Conservation (phyloP, 2,113 vertebrate genomes). For the Rhinogobius similis region DNA sequence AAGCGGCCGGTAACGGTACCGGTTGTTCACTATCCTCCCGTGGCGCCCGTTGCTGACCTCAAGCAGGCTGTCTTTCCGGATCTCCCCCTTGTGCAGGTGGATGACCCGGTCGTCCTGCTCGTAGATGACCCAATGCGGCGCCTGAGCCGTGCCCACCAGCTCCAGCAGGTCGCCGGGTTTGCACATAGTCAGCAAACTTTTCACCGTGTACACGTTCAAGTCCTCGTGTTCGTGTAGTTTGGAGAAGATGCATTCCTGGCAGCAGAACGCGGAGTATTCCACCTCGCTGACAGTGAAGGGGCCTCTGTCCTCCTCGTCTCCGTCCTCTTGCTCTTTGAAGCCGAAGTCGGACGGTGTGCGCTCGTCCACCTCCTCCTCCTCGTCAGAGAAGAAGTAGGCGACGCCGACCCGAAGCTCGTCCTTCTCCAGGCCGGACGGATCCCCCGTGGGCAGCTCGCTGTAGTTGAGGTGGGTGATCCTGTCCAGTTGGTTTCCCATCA, state of each 20-base stretch:
- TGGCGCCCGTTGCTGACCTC: conserved; percentile 87
- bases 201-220: conserved; percentile 87
- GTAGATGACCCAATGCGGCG: conserved; percentile 96
- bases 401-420: conserved; percentile 99
- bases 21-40: conserved; percentile 94
- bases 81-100: conserved; percentile 94
- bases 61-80: conserved; percentile 94
- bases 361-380: conserved; percentile 98
- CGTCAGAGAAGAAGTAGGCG: conserved; percentile 99
- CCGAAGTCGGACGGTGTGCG: conserved; percentile 91
- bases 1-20: conserved; percentile 96
- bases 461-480: conserved; percentile 99
- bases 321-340: conserved; percentile 83
- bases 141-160: conserved; percentile 84
- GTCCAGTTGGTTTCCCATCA: conserved; percentile 99
- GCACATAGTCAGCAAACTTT: conserved; percentile 91
- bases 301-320: conserved; percentile 71
- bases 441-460: conserved; percentile 98
- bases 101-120: conserved; percentile 91
- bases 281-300: conserved; percentile 89
- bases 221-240: conserved; percentile 94
- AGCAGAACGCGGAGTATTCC: conserved; percentile 95
- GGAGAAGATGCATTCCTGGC: conserved; percentile 99
- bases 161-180: conserved; percentile 96
- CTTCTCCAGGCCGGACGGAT: conserved; percentile 98